Percentiles rank a stretch among this genome's conserved stretches.
These are phyloP conservation scores for Eurytoma adleriae DNA, from an alignment of 2,888 invertebrate genomes.

Conservation along the genomic window DNA sequence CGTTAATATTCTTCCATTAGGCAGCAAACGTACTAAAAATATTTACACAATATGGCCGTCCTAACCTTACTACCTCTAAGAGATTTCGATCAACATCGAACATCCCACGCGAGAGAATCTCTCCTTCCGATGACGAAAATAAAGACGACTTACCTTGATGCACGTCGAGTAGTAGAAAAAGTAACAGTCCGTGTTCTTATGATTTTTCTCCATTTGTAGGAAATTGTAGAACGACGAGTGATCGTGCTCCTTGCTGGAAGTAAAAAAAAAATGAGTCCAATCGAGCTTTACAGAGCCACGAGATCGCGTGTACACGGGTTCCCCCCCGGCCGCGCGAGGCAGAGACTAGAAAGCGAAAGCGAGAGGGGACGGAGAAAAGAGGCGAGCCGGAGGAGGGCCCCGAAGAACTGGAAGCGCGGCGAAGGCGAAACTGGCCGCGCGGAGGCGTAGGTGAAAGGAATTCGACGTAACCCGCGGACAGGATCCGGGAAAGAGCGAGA, in stretches of 20 bases:
- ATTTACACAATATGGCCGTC: conserved; percentile 60
- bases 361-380: not conserved
- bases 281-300: conserved; percentile 39
- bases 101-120: not conserved
- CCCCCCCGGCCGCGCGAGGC: not conserved
- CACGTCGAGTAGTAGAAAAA: conserved; percentile 93
- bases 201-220: conserved; percentile 82
- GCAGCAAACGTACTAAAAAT: conserved; percentile 50
- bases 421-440: not conserved
- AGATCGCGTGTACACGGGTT: not conserved
- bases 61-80: conserved; percentile 55
- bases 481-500: conserved; percentile 16
- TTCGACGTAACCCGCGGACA: not conserved
- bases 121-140: not conserved
- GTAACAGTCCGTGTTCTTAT: conserved; percentile 91
- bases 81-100: conserved; percentile 12
- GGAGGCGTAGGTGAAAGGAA: conserved; percentile 18
- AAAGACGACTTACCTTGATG: conserved; percentile 83
- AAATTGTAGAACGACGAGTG: conserved; percentile 73
- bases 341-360: conserved; percentile 10
- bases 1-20: conserved; percentile 16
- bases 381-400: not conserved
- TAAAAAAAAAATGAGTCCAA: conserved; percentile 50
- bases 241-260: conserved; percentile 74
- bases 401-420: not conserved